Evolutionary conservation across 2,888 invertebrate species (phyloP).

Genomic region (Andrena chrysosceles): DNA sequence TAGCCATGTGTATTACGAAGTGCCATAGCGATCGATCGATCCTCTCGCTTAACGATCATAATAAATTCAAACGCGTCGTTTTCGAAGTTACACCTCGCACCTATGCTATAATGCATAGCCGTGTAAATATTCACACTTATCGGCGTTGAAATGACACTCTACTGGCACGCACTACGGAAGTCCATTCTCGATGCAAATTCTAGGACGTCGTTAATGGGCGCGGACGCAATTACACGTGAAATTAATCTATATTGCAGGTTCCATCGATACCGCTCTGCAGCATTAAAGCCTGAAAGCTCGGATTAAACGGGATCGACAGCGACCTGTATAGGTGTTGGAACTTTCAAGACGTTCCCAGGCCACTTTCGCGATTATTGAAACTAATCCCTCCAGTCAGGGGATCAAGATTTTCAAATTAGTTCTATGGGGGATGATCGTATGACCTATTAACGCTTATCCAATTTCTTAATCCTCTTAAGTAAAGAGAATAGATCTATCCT

Average conservation of each 20-base stretch:
- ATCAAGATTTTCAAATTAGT: conserved; percentile 30
- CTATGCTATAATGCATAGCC: too few species aligned
- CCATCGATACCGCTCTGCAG: conserved; percentile 25
- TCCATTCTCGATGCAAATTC: conserved; percentile 20
- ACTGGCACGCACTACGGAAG: background rate
- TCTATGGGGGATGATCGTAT: conserved; percentile 18
- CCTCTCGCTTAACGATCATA: background rate
- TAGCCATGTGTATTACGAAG: background rate
- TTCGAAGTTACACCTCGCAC: background rate
- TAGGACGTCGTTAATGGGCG: conserved; percentile 31
- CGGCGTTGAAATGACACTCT: background rate
- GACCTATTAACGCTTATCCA: conserved; percentile 17
- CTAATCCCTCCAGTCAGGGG: background rate
- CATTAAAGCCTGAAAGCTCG: conserved; percentile 38
- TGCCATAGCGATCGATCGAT: background rate
- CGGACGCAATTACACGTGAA: conserved; percentile 36
- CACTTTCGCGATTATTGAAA: conserved; percentile 27
- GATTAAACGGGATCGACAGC: conserved; percentile 33
- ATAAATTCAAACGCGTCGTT: conserved; percentile 2
- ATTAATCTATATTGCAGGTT: conserved; percentile 36
- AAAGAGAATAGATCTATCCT: background rate
- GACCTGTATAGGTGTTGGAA: background rate
- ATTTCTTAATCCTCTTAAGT: background rate
- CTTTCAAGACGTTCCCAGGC: conserved; percentile 24
- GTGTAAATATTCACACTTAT: background rate